Evolutionary conservation across 30 jellyfish, hydroid and myxozoan species (phyloP).

Genomic region (Catostylus mosaicus): DNA sequence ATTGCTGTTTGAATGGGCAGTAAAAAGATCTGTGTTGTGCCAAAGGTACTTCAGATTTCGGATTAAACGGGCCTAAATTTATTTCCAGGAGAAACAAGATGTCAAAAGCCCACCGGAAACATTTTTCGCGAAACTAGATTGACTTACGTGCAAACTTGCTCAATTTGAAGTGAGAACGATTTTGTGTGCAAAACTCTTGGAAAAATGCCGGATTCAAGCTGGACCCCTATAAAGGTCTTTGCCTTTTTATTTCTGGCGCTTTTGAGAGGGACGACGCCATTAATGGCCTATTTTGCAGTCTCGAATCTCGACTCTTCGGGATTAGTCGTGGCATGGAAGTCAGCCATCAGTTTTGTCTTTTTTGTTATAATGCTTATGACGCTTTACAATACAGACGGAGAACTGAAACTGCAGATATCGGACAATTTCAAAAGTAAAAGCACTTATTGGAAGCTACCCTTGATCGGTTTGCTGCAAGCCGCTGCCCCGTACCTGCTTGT

Average conservation of each 20-base stretch:
- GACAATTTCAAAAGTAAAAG: constrained; percentile 35
- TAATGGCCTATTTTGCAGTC: constrained; percentile 78
- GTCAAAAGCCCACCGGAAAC: too few species aligned
- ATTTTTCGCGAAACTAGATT: too few species aligned
- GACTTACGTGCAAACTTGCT: too few species aligned
- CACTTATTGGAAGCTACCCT: constrained; percentile 65
- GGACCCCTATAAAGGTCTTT: too few species aligned
- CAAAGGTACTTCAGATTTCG: too few species aligned
- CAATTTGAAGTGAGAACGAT: too few species aligned
- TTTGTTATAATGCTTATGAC: constrained; percentile 11
- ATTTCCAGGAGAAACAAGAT: not conserved
- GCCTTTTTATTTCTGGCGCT: constrained; percentile 50
- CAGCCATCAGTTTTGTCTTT: constrained; percentile 48
- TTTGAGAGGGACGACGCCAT: constrained; percentile 83
- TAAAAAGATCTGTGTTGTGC: too few species aligned
- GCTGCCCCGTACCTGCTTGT: constrained; percentile 77
- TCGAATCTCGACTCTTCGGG: constrained; percentile 66
- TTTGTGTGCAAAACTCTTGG: too few species aligned
- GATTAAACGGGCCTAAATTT: too few species aligned
- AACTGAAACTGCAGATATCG: constrained; percentile 23
- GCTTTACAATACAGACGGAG: constrained; percentile 13
- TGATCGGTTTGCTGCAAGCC: constrained; percentile 73
- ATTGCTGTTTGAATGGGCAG: too few species aligned
- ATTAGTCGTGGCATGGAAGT: constrained; percentile 67
- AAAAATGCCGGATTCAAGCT: too few species aligned